Evolutionary conservation across 2,888 invertebrate species (phyloP).

Genomic region (Dasysyrphus albostriatus): DNA sequence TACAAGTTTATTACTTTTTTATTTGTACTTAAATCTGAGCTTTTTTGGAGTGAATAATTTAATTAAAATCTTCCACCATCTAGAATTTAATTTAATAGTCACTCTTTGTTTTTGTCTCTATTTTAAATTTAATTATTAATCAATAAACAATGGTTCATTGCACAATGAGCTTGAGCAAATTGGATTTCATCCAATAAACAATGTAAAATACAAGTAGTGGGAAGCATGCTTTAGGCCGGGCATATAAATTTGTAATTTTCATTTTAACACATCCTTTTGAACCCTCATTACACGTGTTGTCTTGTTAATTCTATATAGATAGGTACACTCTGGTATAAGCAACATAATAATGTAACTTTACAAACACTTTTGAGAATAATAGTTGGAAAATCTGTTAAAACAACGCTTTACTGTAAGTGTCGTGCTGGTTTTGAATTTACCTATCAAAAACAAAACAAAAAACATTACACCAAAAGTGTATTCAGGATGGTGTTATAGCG

Average conservation of each 20-base stretch:
- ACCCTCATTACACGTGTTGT: slow-evolving; percentile 29
- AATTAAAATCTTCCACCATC: slow-evolving; percentile 47
- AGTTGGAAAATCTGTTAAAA: slow-evolving; percentile 18
- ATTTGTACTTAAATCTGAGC: background rate
- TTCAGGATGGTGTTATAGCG: background rate
- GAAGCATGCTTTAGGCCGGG: background rate
- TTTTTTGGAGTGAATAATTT: slow-evolving; percentile 35
- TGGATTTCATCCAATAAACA: slow-evolving; percentile 32
- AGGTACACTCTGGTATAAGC: background rate
- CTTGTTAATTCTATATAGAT: slow-evolving; percentile 21
- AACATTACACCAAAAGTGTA: background rate
- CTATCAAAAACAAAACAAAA: background rate
- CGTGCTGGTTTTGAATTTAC: slow-evolving; percentile 3
- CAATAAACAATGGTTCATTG: slow-evolving; percentile 45
- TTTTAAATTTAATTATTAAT: slow-evolving; percentile 45
- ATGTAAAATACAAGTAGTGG: slow-evolving; percentile 3
- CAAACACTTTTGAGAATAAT: slow-evolving; percentile 9
- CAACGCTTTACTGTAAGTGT: slow-evolving; percentile 2
- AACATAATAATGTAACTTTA: background rate
- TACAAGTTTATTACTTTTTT: slow-evolving; percentile 34
- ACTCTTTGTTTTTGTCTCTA: slow-evolving; percentile 7
- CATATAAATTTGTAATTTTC: slow-evolving; percentile 43
- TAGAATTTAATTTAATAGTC: slow-evolving; percentile 29
- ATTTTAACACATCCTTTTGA: slow-evolving; percentile 32
- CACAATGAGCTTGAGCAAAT: slow-evolving; percentile 41